Conservation (phyloP, 2,113 vertebrate genomes). For the Tragelaphus strepsiceros region DNA sequence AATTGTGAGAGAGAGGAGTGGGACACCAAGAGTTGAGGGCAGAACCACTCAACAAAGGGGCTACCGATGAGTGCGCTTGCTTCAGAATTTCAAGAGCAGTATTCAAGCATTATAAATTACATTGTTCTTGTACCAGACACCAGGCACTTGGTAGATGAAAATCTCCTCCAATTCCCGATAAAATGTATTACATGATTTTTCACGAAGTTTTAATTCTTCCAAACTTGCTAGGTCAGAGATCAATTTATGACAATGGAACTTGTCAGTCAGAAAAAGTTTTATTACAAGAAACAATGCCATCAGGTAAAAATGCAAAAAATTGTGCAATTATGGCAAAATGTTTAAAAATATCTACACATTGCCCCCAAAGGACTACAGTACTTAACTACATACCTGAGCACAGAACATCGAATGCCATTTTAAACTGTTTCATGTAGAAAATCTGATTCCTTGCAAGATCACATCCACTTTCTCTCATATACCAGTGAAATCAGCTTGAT, state of each 20-base stretch:
- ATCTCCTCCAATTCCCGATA: background rate
- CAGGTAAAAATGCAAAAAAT: constrained; percentile 91
- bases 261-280: constrained; percentile 84
- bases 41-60: background rate
- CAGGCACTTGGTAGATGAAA: background rate
- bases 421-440: constrained; percentile 73
- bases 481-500: constrained; percentile 72
- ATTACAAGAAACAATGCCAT: constrained; percentile 88
- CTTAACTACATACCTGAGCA: constrained; percentile 99
- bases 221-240: constrained; percentile 32
- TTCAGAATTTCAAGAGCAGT: background rate
- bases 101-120: background rate
- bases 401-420: constrained; percentile 84
- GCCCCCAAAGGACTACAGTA: constrained; percentile 97
- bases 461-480: constrained; percentile 70
- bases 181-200: constrained; percentile 32
- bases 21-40: background rate
- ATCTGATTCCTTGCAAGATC: constrained; percentile 69
- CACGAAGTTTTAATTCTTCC: constrained; percentile 39
- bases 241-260: constrained; percentile 52
- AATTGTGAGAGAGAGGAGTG: background rate
- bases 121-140: background rate
- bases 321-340: constrained; percentile 99
- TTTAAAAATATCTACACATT: constrained; percentile 90
- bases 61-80: background rate